Base-by-base conservation (phyloP, 2,113 vertebrate genomes). In the Dicerorhinus sumatrensis region DNA sequence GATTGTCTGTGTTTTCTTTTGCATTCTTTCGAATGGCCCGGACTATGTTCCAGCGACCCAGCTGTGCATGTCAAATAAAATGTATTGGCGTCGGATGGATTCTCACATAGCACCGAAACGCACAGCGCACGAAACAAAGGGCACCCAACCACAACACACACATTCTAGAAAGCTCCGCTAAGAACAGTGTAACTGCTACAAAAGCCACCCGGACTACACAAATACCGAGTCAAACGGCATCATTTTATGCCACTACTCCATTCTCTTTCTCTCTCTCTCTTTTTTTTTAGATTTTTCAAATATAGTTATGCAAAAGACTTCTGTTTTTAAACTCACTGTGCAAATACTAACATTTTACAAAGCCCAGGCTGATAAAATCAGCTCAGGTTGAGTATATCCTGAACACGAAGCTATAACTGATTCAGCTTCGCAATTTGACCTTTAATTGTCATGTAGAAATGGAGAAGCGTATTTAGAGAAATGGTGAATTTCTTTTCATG, bases 331-430 rank as follows among this genome's bases (percentile, higher is more conserved):
- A 70, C 81, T 42, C 90, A 6, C 92, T 29, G 27, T 93, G 97
- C 96, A 60, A 98, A 80, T 79, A 94, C 90, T 75, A 98, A 96
- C 96, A 97, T 89, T 98, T 98, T 86, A 94, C 97, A 76, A 48
- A 98, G 31, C 89, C n/a, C 76, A 12, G 20, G 63, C 93, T 98
- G 99, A 99, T 99, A 99, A 98, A 98, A 99, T 98, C 98, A 98
- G 96, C 90, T 95, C 79, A 96, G 97, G 94, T 69, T 95, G 81
- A 91, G 72, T 8, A 21, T 54, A 94, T 94, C 94, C 97, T 94
- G 92, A 98, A 86, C 51, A 58, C 0, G 0, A 94, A 89, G 96
- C 73, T 97, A 54, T 92, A 88, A 98, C 95, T 98, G 96, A 98
- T 96, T 97, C 4, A 63, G 97, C 91, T 93, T 96, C 96, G 97